Base-by-base conservation (phyloP, 1,140 invertebrate species). In the Heliconius congener region DNA sequence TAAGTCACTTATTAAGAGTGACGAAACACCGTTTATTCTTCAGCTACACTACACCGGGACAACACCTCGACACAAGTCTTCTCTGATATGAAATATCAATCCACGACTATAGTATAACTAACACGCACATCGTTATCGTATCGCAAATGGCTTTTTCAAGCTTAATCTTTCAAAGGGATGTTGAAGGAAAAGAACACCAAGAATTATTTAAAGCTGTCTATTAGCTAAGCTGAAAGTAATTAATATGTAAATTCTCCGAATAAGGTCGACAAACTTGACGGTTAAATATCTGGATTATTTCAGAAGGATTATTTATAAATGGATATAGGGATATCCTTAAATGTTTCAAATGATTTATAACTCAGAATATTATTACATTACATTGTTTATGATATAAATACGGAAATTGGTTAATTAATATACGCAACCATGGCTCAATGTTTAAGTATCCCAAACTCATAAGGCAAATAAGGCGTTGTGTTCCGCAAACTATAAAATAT, bases 191-290 rank as follows among this genome's bases (percentile, higher is more conserved):
- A 66, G 0, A 66, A 5, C 60, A 11, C 60, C 60, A 66, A 66
- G 60, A 30, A 66, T 66, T 66, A 66, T 66, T 66, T 66, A 5
- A 66, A 23, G 60, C 60, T 27, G 23, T 66, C 60, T 66, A 66
- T 66, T 66, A 66, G 60, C 27, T 30, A 30, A 66, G 60, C 60
- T 66, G 60, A 30, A 66, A 27, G 60, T 66, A 66, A 66, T 66
- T 66, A 66, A 66, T 66, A 66, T 66, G 60, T 13, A 66, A 66
- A 66, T 66, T 66, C 27, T 66, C 23, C 1, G 23, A 16, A 66
- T 30, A 66, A 66, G 60, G 60, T 66, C 60, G 60, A 66, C 60
- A 66, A 66, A 66, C 60, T 16, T 66, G 27, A 66, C 11, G 27
- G 23, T 30, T 66, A 30, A 66, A 66, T 66, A 66, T 66, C 60